Base-by-base conservation (phyloP, 2,797 vertebrate species). In the Clamator glandarius region DNA sequence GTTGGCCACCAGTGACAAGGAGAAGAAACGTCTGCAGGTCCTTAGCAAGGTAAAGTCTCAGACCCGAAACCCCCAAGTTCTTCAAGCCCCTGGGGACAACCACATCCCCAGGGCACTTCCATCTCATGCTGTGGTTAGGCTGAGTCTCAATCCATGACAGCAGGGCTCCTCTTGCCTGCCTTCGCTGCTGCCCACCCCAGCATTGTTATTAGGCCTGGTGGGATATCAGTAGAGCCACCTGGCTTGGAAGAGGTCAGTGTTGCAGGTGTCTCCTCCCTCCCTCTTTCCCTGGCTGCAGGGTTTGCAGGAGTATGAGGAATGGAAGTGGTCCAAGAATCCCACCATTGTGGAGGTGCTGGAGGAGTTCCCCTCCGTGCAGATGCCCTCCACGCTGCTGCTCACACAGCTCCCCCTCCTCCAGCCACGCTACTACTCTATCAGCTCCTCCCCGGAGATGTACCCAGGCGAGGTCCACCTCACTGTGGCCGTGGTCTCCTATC, bases 241-340 rank as follows among this genome's bases (percentile, higher is more conserved):
- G 35, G 19, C 50, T 75, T 42, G 58, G 42, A 42, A 58, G 29
- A 80, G 19, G 31, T 4, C 1, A 3, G 28, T 35, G 51, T 51
- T 80, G 28, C 84, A 83, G 26, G 5, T 11, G 51, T 73, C 39
- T 58, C 36, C 39, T 58, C 41, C 41, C 39, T 63, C 21, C 8
- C 19, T 82, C 39, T 55, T 54, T 18, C 76, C 15, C 44, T 51
- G 46, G 51, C 55, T 44, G 3, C 97, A 99, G 99, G 99, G 99
- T 57, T 96, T 99, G 95, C 99, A 99, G 97, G 99, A 99, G 92
- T 99, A 99, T 0, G 99, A 99, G 93, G 98, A 99, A 81, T 99
- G 99, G 99, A 99, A 99, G 91, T 99, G 99, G 99, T 99, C 98
- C 96, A 99, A 99, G 96, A 99, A 99, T 79, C 98, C 99, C 20